Conservation (phyloP, 2,113 vertebrate genomes). For the Gallinago undulata region DNA sequence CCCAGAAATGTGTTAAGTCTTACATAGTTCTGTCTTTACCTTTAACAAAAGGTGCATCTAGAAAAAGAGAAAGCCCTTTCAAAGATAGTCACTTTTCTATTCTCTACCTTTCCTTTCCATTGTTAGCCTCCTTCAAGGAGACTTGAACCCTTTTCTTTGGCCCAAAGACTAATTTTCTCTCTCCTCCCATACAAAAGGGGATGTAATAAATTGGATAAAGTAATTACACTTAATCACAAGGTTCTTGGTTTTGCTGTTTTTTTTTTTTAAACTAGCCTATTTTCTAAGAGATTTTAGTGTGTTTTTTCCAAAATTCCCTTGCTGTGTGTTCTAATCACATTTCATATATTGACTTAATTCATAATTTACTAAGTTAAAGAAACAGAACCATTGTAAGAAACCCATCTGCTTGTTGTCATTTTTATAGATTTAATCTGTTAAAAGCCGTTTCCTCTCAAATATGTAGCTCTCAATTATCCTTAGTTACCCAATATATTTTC, state of each 20-base stretch:
- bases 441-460: conserved; percentile 58
- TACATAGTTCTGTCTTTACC: background rate
- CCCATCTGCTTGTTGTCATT: conserved; percentile 48
- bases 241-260: background rate
- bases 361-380: background rate
- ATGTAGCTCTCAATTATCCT: conserved; percentile 69
- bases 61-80: background rate
- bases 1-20: background rate
- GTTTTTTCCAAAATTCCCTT: background rate
- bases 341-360: conserved; percentile 12
- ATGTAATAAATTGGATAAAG: background rate
- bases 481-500: conserved; percentile 64
- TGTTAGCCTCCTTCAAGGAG: background rate
- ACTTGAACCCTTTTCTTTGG: background rate
- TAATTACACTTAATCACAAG: background rate
- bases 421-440: conserved; percentile 59
- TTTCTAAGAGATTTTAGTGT: background rate
- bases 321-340: background rate
- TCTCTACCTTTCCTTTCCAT: background rate
- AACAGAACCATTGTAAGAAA: background rate
- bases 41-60: background rate
- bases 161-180: background rate
- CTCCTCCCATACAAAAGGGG: background rate
- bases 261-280: background rate
- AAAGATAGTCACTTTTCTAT: background rate